Evolutionary conservation across 2,797 vertebrate genomes (phyloP), one percentile per base, ranked within the genome.

Genomic region (Pelochelys cantorii): DNA sequence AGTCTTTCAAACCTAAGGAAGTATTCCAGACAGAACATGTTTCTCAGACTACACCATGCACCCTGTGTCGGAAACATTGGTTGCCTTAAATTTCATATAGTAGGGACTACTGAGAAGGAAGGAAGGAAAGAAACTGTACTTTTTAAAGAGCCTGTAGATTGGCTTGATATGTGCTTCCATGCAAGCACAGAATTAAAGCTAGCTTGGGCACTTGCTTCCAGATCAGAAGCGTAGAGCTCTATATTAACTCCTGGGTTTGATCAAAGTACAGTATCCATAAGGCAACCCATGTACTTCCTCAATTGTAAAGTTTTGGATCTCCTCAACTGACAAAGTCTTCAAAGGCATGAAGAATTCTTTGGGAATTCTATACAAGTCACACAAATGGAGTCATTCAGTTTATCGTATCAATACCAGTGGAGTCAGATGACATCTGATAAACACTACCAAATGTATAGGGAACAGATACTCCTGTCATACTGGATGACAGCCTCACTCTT

Each of bases 401-500:
- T 62, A 84, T 80, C 94, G 83, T 86, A 88, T 92, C 68, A 94
- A 87, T 95, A 86, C 57, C 85, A 88, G 52, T 79, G 82, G 86
- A 83, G 81, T 75, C 85, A 77, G 91, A 92, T 87, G 74, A 83
- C 83, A 62, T 13, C 90, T 83, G 88, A 95, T 80, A 78, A 90
- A 60, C 34, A 78, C 71, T 84, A 83, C 83, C 22, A 9, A 71
- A 57, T 84, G 91, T 94, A 83, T 77, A 89, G 77, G 85, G 55
- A 85, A 57, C 62, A 84, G 82, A 81, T 87, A 59, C 9, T 94
- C 87, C 93, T 95, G 88, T 85, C 93, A 95, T 88, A 57, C 80
- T 60, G 84, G 83, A 25, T 91, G 89, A 93, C 82, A 93, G 90
- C 80, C 82, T 37, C 81, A 29, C 83, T 52, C 88, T 56, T 87